phyloP scores from a whole-genome alignment of 2,113 vertebrate species.

The Rissa tridactyla region DNA sequence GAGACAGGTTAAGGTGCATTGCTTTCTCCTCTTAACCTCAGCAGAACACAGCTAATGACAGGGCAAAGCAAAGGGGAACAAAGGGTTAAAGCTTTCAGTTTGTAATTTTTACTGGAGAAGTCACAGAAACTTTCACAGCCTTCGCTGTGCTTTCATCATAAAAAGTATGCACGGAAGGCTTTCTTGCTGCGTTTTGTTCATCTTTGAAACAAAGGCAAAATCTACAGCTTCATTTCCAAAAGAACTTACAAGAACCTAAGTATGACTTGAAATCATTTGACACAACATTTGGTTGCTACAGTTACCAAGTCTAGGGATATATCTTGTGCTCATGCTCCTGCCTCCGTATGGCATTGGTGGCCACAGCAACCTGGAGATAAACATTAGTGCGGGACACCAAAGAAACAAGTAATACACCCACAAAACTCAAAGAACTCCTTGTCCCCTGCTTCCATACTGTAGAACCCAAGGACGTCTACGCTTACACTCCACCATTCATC shows the following conservation, averaged over 20 bases:
- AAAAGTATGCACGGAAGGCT: not conserved
- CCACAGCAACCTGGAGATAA: not conserved
- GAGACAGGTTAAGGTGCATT: not conserved
- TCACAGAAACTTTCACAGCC: not conserved
- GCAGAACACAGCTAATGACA: not conserved
- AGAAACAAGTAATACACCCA: not conserved
- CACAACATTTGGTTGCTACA: not conserved
- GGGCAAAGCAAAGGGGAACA: not conserved
- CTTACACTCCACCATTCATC: too few species aligned
- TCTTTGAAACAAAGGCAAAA: not conserved
- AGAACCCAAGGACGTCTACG: accelerated
- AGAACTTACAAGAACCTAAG: not conserved
- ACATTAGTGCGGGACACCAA: not conserved
- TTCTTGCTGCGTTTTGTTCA: not conserved
- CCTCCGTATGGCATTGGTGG: not conserved
- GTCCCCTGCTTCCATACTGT: not conserved
- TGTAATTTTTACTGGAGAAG: not conserved
- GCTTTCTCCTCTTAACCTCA: not conserved
- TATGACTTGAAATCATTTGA: not conserved
- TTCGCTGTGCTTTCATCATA: not conserved
- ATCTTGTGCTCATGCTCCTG: not conserved
- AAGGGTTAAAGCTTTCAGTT: not conserved
- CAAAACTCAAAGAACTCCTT: not conserved
- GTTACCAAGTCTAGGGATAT: not conserved
- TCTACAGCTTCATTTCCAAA: not conserved